phyloP scores from a whole-genome alignment of 2,888 invertebrate genomes.

The Phalangium opilio region DNA sequence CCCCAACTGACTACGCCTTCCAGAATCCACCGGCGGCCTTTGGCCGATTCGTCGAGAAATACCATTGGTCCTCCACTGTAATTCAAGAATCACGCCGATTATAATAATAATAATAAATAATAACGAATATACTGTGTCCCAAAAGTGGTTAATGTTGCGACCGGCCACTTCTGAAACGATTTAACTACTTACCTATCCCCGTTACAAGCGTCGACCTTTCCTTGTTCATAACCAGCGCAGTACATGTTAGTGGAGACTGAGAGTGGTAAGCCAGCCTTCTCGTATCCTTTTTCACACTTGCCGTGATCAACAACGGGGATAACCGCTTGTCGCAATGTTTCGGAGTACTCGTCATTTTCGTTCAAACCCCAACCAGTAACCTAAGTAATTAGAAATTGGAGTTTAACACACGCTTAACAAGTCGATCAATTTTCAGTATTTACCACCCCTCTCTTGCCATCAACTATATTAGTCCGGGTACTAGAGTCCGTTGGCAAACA shows the following conservation, averaged over 20 bases:
- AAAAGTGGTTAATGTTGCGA: too few relatives aligned
- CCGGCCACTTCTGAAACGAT: too few relatives aligned
- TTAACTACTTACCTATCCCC: slow-evolving; percentile 17
- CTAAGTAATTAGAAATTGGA: slow-evolving; percentile 3
- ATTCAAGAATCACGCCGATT: too few relatives aligned
- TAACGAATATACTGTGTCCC: too few relatives aligned
- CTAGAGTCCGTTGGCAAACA: slow-evolving; percentile 18
- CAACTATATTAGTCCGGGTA: slow-evolving; percentile 14
- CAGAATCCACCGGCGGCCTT: slow-evolving; percentile 16
- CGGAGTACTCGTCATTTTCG: slow-evolving; percentile 17
- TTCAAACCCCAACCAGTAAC: slow-evolving; percentile 22
- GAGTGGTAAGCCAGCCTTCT: slow-evolving; percentile 14
- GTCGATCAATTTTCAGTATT: background rate
- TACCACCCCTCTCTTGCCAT: slow-evolving; percentile 18
- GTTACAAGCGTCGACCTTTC: slow-evolving; percentile 17
- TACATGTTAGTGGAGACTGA: slow-evolving; percentile 16
- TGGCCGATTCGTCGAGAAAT: slow-evolving; percentile 14
- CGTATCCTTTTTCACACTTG: slow-evolving; percentile 19
- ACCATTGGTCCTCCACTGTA: slow-evolving; percentile 21
- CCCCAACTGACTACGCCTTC: slow-evolving; percentile 23
- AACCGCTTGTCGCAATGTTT: slow-evolving; percentile 17
- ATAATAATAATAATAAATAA: too few relatives aligned
- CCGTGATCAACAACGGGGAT: slow-evolving; percentile 17
- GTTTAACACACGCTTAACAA: too few relatives aligned
- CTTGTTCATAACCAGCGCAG: slow-evolving; percentile 15